Base-by-base conservation (phyloP, 2,113 vertebrate species). In the Ginglymostoma cirratum region DNA sequence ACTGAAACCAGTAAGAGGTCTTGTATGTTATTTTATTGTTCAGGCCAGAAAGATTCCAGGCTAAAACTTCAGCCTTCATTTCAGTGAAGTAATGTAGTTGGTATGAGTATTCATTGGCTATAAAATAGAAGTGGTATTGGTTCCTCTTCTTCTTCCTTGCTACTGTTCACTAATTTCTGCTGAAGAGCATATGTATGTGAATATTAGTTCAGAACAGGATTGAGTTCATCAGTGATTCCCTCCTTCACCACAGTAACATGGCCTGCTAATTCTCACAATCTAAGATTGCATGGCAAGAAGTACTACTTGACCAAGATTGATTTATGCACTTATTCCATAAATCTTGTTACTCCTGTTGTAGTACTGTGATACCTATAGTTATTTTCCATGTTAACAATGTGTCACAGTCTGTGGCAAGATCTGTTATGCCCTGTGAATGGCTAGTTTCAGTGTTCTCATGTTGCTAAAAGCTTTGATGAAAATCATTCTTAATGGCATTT, bases 161-260 rank as follows among this genome's bases (percentile, higher is more conserved):
- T 42, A 83, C 21, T 83, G 5, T 42, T 83, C 38, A 83, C 7
- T 45, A 83, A 83, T 83, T 83, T 38, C 38, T 42, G 5, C 80
- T 83, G 17, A 38, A 83, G 38, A 42, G 38, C 42, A 45, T 83
- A 15, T 17, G 42, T 45, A 83, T 21, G 17, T 23, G 17, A 42
- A 83, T 83, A 19, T 83, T 80, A 80, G n/a, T 83, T 83, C 78
- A 83, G n/a, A 83, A 83, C 38, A 42, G 78, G 78, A 83, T 83
- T 83, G 76, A 17, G 5, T 38, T 83, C 78, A 19, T 38, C 5
- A 38, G n/a, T 42, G n/a, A 83, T 83, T 83, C 78, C n/a, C 15
- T 83, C 10, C 78, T 15, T 19, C 78, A 15, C n/a, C 78, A 21
- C 78, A 42, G 17, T 38, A 15, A n/a, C 78, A 42, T 19, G 38